A percentile compares a stretch with the other conserved stretches of the same genome.
These are phyloP conservation scores for Dicaeum eximium DNA, from an alignment of 2,113 vertebrate genomes.

Conservation along the genomic window DNA sequence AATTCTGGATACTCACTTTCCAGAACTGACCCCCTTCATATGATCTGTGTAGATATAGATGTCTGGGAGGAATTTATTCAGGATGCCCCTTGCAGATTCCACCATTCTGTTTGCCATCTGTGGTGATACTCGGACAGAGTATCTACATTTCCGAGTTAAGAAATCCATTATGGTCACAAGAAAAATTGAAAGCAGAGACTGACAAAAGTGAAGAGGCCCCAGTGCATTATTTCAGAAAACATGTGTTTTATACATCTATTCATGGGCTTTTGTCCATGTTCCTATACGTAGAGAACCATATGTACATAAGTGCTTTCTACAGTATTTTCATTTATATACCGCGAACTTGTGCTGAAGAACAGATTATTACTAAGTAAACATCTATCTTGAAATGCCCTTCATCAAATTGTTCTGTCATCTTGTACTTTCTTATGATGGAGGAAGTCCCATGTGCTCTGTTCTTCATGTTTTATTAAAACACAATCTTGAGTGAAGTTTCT, in stretches of 20 bases:
- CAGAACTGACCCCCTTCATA: conserved; percentile 90
- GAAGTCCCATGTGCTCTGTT: not conserved
- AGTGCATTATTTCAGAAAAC: not conserved
- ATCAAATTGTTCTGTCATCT: not conserved
- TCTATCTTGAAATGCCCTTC: not conserved
- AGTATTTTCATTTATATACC: not conserved
- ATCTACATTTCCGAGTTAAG: conserved; percentile 76
- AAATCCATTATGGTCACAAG: not conserved
- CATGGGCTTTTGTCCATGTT: not conserved
- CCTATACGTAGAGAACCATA: not conserved
- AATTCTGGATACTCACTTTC: conserved; percentile 82
- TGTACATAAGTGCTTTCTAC: rapidly evolving
- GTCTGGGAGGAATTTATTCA: conserved; percentile 94
- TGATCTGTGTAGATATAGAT: conserved; percentile 98
- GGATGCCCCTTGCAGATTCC: conserved; percentile 86
- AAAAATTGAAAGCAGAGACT: not conserved
- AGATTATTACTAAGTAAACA: not conserved
- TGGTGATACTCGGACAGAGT: conserved; percentile 91
- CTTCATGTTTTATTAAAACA: not conserved
- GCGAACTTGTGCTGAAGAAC: not conserved
- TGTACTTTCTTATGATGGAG: not conserved
- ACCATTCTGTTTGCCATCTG: conserved; percentile 97
- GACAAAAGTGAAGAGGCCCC: not conserved
- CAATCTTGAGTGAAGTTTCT: not conserved
- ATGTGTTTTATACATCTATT: not conserved